These are phyloP conservation scores for Pithys albifrons DNA, from an alignment of 2,113 vertebrate genomes.

Conservation along the genomic window DNA sequence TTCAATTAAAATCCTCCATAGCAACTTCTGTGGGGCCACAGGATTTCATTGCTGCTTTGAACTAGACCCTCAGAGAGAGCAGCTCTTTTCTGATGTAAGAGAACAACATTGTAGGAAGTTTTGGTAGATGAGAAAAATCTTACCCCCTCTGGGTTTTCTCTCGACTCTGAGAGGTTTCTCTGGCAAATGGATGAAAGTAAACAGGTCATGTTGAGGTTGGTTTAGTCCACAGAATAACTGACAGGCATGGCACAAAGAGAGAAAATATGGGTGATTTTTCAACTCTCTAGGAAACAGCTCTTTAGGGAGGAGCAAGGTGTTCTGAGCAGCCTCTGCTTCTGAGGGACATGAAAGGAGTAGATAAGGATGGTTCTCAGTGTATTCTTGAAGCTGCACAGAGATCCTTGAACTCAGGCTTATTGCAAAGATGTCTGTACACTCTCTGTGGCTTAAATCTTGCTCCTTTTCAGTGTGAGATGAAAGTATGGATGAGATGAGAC, in stretches of 20 bases:
- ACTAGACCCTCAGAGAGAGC: background rate
- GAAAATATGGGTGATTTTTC: background rate
- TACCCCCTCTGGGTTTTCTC: background rate
- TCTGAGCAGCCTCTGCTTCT: background rate
- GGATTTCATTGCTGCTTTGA: background rate
- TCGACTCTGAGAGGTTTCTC: fast-evolving
- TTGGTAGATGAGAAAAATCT: background rate
- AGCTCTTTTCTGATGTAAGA: background rate
- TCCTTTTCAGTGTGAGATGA: background rate
- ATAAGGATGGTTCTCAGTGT: background rate
- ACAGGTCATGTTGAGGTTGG: background rate
- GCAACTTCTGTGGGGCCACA: background rate
- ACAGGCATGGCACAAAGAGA: background rate
- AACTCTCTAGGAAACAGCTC: background rate
- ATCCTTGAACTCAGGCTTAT: background rate
- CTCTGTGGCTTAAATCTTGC: background rate
- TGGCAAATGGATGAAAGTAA: background rate
- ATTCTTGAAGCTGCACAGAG: background rate
- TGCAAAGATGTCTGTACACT: background rate
- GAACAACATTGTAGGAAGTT: background rate
- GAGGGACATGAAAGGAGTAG: no score
- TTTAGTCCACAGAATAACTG: background rate
- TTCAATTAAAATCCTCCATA: background rate
- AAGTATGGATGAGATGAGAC: background rate
- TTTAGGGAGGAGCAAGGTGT: background rate